phyloP scores from a whole-genome alignment of 2,797 vertebrate species.

The Melanotaenia parkinsoni region DNA sequence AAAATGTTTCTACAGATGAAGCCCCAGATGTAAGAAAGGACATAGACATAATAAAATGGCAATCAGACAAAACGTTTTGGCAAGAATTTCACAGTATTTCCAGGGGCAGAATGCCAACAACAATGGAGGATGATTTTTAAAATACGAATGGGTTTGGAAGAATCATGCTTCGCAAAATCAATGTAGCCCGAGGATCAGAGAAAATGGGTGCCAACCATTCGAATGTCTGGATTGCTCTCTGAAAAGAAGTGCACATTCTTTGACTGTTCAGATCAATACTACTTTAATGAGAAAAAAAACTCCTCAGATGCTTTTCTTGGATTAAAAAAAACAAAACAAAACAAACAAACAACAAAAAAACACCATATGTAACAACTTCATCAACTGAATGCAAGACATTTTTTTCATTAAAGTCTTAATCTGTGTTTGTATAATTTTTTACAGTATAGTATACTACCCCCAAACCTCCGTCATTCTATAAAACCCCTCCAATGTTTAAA shows the following conservation, averaged over 20 bases:
- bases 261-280: slow-evolving; percentile 82
- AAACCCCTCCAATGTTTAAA: slow-evolving; percentile 21
- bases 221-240: slow-evolving; percentile 80
- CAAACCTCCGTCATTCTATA: slow-evolving; percentile 3
- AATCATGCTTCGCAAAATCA: slow-evolving; percentile 82
- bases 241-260: slow-evolving; percentile 44
- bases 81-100: not conserved
- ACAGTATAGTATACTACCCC: slow-evolving; percentile 1
- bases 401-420: slow-evolving; percentile 4
- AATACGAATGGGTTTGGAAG: slow-evolving; percentile 54
- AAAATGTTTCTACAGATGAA: not conserved
- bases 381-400: slow-evolving; percentile 19
- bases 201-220: slow-evolving; percentile 71
- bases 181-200: slow-evolving; percentile 78
- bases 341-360: no score
- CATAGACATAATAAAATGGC: not conserved
- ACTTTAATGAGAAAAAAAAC: slow-evolving; percentile 71
- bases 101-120: not conserved
- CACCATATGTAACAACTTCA: slow-evolving; percentile 14
- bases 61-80: not conserved
- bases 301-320: slow-evolving; percentile 55
- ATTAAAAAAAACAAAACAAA: slow-evolving; percentile 31
- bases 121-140: slow-evolving; percentile 60
- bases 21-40: not conserved
- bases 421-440: not conserved